Base-by-base conservation (phyloP, 2,797 vertebrate genomes). In the Urosaurus nigricauda region DNA sequence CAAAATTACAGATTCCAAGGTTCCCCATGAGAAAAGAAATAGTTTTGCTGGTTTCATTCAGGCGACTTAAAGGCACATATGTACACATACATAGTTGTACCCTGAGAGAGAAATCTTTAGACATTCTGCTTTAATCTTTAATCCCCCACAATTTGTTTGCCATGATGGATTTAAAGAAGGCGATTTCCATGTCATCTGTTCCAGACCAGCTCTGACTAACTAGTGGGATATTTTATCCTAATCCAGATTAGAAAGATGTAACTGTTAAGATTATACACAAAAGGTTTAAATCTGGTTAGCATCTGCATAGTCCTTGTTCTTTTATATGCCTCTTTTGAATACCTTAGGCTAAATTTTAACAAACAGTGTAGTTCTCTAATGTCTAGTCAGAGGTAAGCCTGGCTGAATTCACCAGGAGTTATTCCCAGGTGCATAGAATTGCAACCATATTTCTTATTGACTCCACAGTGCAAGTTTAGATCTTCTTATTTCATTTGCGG, bases 141-240 rank as follows among this genome's bases (percentile, higher is more conserved):
- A 87, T 92, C 92, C 94, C 90, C 86, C 60, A 56, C 81, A 80
- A 0, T 88, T 0, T 87, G 53, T 93, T 90, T 93, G 86, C 90
- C 94, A 89, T 92, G 79, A 32, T 75, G 93, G 87, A 0, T 0
- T 93, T 94, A 92, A 84, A 87, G 83, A 90, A 93, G 84, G 88
- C 91, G 86, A 92, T 92, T 87, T 92, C 83, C 60, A 88, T 90
- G 83, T 94, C 87, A 89, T 88, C 88, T 85, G 74, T 87, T 92
- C 91, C 89, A 86, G 79, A 84, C 89, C 88, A 93, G 93, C 88
- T 92, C 90, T 95, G 93, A 90, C 90, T 92, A 92, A 26, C 92
- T 91, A 92, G 90, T 93, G 94, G 93, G 94, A 94, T 94, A 87
- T 93, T 81, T 91, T 92, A 29, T 79, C 65, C 90, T 85, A 93